Evolutionary conservation across 2,113 vertebrate genomes (phyloP).

Genomic region (Murina feae): DNA sequence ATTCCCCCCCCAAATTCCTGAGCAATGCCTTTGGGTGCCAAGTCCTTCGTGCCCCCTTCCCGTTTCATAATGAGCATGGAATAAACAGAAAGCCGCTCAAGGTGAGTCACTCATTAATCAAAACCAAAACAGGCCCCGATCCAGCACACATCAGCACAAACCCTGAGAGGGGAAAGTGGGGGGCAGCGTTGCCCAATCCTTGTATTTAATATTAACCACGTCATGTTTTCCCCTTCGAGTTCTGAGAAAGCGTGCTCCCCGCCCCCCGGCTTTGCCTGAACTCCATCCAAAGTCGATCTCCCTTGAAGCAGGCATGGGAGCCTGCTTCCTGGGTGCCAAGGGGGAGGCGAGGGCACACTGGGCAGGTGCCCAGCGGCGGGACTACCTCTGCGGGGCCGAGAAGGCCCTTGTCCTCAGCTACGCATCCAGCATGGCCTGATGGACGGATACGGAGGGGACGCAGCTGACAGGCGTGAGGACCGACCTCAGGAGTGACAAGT

Average conservation of each 20-base stretch:
- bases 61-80: slow-evolving; percentile 87
- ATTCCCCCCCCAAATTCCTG: neutral
- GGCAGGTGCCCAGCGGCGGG: neutral
- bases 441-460: rapidly evolving
- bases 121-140: slow-evolving; percentile 77
- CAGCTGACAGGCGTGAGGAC: rapidly evolving
- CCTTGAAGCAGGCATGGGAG: slow-evolving; percentile 12
- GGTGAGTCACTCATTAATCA: slow-evolving; percentile 86
- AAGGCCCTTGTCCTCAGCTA: neutral
- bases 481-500: neutral
- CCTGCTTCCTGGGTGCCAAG: neutral
- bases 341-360: rapidly evolving
- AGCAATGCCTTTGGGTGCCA: slow-evolving; percentile 70
- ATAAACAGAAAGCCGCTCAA: slow-evolving; percentile 83
- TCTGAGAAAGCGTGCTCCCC: slow-evolving; percentile 65
- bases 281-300: slow-evolving; percentile 76
- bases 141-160: slow-evolving; percentile 69
- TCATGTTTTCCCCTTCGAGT: slow-evolving; percentile 74
- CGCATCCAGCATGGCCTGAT: neutral
- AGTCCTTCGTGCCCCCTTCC: slow-evolving; percentile 73
- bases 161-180: slow-evolving; percentile 47
- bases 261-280: slow-evolving; percentile 61
- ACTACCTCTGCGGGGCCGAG: rapidly evolving
- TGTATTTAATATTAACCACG: slow-evolving; percentile 83
- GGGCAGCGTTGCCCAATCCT: slow-evolving; percentile 78